Evolutionary conservation across 2,888 invertebrate species (phyloP).

Genomic region (Andrena flavipes): DNA sequence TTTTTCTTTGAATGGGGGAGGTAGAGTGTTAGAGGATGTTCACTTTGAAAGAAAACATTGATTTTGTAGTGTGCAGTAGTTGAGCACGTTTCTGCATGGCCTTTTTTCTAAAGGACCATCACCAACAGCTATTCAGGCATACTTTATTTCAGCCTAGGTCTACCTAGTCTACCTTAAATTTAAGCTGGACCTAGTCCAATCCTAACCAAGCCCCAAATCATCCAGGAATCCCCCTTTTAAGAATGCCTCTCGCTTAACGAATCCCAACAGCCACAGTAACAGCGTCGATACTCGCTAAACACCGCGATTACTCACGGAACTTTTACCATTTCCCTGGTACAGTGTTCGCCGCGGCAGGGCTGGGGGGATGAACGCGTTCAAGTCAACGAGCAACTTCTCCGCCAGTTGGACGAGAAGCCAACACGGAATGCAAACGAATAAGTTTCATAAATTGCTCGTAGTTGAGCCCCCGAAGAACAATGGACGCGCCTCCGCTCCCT

Average conservation of each 20-base stretch:
- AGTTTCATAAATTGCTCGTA: constrained; percentile 6
- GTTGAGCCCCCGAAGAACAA: constrained; percentile 32
- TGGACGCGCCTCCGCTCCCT: constrained; percentile 14
- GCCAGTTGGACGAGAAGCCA: constrained; percentile 7
- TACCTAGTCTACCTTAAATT: no score
- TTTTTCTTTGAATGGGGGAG: background rate
- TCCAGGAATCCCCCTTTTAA: no score
- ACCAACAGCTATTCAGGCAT: no score
- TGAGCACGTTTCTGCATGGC: background rate
- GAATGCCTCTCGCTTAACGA: no score
- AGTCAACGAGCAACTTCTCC: constrained; percentile 15
- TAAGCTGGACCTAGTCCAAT: no score
- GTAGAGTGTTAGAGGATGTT: background rate
- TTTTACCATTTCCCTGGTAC: background rate
- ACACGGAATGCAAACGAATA: constrained; percentile 16
- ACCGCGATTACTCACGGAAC: constrained; percentile 9
- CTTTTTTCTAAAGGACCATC: no score
- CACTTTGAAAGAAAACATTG: background rate
- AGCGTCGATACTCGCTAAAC: background rate
- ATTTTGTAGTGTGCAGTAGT: background rate
- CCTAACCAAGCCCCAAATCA: no score
- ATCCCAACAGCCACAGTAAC: no score
- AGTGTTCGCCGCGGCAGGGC: background rate
- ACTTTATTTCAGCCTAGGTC: no score
- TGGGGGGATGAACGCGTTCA: constrained; percentile 7